Conservation (phyloP, 1,140 invertebrate species). For the Leptopilina clavipes region DNA sequence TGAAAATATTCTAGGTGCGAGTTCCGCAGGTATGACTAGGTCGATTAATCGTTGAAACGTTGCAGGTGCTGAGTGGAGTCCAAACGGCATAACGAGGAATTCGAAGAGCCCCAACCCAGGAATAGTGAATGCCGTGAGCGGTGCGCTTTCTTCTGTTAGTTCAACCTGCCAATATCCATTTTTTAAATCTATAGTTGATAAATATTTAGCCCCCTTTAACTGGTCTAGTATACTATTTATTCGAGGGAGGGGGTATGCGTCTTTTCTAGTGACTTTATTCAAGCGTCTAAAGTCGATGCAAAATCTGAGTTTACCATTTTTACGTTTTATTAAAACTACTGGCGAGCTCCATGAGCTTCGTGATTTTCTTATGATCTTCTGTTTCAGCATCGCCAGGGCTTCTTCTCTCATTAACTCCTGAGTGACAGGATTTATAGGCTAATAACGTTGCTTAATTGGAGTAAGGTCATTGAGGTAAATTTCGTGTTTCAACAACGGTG, state of each 20-base stretch:
- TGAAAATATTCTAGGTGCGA: no score
- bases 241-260: no score
- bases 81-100: constrained; percentile 48
- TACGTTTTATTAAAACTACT: not conserved
- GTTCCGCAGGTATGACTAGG: no score
- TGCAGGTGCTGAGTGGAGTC: no score
- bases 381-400: not conserved
- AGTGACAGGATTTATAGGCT: not conserved
- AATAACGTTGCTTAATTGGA: not conserved
- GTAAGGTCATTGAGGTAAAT: not conserved
- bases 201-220: constrained; percentile 59
- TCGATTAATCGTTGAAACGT: no score
- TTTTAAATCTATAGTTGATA: constrained; percentile 70
- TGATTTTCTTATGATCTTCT: not conserved
- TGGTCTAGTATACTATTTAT: no score
- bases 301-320: not conserved
- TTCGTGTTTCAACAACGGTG: not conserved
- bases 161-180: no score
- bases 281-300: not conserved
- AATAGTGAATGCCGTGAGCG: constrained; percentile 53
- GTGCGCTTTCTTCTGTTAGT: constrained; percentile 31
- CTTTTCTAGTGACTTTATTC: not conserved
- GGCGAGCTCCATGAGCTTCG: constrained; percentile 21
- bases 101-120: not conserved
- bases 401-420: not conserved